A percentile compares a stretch with the other conserved stretches of the same genome.
Conservation (phyloP, 2,113 vertebrate genomes). For the Columba janthina region DNA sequence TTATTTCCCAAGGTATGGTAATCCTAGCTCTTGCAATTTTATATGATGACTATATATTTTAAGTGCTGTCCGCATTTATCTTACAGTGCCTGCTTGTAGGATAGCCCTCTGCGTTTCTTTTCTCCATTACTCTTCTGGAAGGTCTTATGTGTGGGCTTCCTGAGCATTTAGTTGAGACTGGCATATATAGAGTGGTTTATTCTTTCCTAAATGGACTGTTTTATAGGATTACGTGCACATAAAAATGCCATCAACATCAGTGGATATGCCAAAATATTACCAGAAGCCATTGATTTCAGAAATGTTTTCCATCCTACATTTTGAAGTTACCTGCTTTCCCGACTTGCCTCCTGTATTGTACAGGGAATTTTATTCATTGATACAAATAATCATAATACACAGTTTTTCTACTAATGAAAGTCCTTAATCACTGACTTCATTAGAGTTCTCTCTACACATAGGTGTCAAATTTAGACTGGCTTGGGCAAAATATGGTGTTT, state of each 20-base stretch:
- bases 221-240: background rate
- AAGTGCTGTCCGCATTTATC: background rate
- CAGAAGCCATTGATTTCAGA: background rate
- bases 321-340: background rate
- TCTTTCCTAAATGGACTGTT: background rate
- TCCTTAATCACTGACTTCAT: background rate
- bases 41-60: background rate
- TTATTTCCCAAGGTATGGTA: background rate
- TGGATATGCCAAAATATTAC: background rate
- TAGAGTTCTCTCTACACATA: background rate
- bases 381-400: background rate
- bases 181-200: rapidly evolving
- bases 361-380: background rate
- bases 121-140: background rate
- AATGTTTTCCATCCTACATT: background rate
- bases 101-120: background rate
- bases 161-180: background rate
- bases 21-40: background rate
- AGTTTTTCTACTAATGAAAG: background rate
- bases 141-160: background rate
- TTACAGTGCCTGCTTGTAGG: background rate
- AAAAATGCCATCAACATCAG: background rate
- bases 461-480: background rate
- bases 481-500: background rate
- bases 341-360: background rate